phyloP scores from a whole-genome alignment of 2,797 vertebrate species.

The Danionella dracula region DNA sequence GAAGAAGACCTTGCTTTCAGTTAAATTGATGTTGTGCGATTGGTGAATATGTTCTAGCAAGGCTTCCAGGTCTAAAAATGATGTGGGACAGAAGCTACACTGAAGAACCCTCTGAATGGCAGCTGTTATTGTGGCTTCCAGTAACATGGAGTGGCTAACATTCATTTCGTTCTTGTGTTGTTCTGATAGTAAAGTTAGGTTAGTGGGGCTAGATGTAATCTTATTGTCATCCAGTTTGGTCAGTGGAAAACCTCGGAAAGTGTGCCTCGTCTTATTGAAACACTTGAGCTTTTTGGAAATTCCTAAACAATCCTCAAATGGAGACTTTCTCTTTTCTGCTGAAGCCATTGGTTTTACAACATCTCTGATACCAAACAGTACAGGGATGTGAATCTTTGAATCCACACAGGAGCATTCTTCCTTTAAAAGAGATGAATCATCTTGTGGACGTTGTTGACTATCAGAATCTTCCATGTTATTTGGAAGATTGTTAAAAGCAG shows the following conservation, averaged over 20 bases:
- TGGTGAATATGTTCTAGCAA: slow-evolving; percentile 23
- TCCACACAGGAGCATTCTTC: background rate
- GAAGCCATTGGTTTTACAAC: background rate
- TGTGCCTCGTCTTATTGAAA: background rate
- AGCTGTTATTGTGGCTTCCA: slow-evolving; percentile 22
- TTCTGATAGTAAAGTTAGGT: background rate
- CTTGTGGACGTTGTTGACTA: background rate
- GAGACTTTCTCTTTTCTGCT: slow-evolving; percentile 4
- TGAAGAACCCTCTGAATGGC: slow-evolving; percentile 23
- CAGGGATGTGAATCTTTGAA: background rate
- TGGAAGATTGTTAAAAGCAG: background rate
- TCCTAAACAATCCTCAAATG: background rate
- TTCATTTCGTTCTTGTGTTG: background rate
- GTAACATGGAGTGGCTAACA: background rate
- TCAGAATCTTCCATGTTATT: background rate
- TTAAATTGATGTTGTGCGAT: slow-evolving; percentile 1
- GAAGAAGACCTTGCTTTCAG: slow-evolving; percentile 24
- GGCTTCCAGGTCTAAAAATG: background rate
- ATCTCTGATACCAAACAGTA: no score
- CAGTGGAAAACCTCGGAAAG: background rate
- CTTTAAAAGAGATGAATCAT: background rate
- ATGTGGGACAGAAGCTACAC: slow-evolving; percentile 28
- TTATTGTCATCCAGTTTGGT: background rate
- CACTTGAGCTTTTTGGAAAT: slow-evolving; percentile 20
- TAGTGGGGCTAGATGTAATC: background rate